These are phyloP conservation scores for Oscarella lobularis DNA, from an alignment of 37 sponge, comb jelly and placozoan genomes.

Conservation along the genomic window DNA sequence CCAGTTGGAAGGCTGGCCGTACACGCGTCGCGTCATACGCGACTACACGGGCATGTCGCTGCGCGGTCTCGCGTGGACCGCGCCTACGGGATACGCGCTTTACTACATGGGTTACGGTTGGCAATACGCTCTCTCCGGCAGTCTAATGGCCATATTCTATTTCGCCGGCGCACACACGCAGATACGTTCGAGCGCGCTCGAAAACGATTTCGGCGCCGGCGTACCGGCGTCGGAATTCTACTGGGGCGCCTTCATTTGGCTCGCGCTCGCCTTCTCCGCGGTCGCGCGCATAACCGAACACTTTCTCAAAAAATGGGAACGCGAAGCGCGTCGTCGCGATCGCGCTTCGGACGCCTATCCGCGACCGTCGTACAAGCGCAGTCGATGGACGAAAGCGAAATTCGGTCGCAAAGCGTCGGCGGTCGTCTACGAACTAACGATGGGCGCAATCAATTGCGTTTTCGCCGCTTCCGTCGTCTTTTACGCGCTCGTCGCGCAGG, in stretches of 20 bases:
- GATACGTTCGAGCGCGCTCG: not conserved
- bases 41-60: slow-evolving; percentile 74
- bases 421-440: slow-evolving; percentile 19
- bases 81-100: slow-evolving; percentile 68
- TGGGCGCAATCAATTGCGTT: slow-evolving; percentile 24
- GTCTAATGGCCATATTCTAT: slow-evolving; percentile 51
- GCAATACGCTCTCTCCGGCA: slow-evolving; percentile 67
- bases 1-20: slow-evolving; percentile 21
- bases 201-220: not conserved
- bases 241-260: slow-evolving; percentile 65
- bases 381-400: not conserved
- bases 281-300: slow-evolving; percentile 1
- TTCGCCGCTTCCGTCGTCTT: slow-evolving; percentile 29
- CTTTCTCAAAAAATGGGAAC: not conserved
- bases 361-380: not conserved
- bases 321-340: no score
- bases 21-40: slow-evolving; percentile 15
- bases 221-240: slow-evolving; percentile 27
- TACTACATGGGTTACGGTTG: slow-evolving; percentile 63
- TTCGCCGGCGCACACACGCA: slow-evolving; percentile 24
- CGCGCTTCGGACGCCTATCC: slow-evolving; percentile 1
- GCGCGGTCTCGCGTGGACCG: slow-evolving; percentile 64
- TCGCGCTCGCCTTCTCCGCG: slow-evolving; percentile 23
- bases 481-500: slow-evolving; percentile 46
- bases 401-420: slow-evolving; percentile 3